Base-by-base conservation (phyloP, 2,888 invertebrate species). In the Atethmia centrago region DNA sequence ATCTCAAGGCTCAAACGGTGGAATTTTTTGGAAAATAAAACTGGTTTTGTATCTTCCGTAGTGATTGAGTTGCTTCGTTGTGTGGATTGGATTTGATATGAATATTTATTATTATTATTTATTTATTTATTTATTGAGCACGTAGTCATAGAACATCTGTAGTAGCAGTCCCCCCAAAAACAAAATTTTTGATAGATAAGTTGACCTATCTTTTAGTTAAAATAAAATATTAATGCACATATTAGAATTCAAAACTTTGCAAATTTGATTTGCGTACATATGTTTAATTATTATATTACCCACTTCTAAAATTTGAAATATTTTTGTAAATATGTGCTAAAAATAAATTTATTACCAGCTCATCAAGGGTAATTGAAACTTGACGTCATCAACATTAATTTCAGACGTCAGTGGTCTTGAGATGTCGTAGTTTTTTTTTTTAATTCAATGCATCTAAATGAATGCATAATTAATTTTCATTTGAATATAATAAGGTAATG, bases 11-110 rank as follows among this genome's bases (percentile, higher is more conserved):
- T 62, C 14, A 0, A n/a, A 66, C 66, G 5, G 77, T 87, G 84
- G 87, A 87, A 84, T 82, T 82, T 85, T 87, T 86, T 19, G 71
- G 25, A 70, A 69, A 69, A 78, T 56, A 40, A 42, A 87, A 87
- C 88, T 79, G 68, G 87, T 87, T 79, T 67, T 59, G 36, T 62
- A 36, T 81, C 79, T 87, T 85, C 86, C 86, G 80, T 62, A 55
- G 63, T 81, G 21, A 78, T 75, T 61, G 63, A 66, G 53, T 31
- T 74, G 64, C n/a, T 19, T 68, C 47, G 62, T 66, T 47, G 47
- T 59, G 45, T 31, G 42, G 45, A 53, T 66, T 68, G 31, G 31
- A 40, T 64, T 69, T 62, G 8, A 19, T 71, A 16, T 77, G 31
- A 74, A 80, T 79, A 84, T 66, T 49, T 66, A 45, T 45, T 62